These are phyloP conservation scores for Anarrhichthys ocellatus DNA, from an alignment of 2,113 vertebrate genomes.

Conservation along the genomic window DNA sequence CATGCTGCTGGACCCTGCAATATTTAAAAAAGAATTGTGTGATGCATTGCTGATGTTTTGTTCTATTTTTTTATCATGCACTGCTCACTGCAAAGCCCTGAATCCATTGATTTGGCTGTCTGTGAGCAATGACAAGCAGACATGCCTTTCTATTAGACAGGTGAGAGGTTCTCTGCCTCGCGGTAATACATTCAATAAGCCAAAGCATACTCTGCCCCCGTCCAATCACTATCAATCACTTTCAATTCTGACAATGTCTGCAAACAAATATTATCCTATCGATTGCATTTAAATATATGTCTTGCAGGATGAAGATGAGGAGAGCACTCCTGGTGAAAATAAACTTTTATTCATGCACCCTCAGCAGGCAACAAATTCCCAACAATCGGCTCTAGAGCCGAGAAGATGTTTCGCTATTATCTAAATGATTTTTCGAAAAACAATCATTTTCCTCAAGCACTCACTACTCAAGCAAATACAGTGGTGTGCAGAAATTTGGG, in stretches of 20 bases:
- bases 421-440: constrained; percentile 26
- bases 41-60: background rate
- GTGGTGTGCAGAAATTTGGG: background rate
- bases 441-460: constrained; percentile 40
- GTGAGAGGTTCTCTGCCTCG: constrained; percentile 20
- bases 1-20: background rate
- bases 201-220: background rate
- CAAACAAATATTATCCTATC: constrained; percentile 37
- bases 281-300: constrained; percentile 55
- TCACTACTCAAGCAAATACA: constrained; percentile 23
- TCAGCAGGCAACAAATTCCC: constrained; percentile 15
- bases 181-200: constrained; percentile 8
- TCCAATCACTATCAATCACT: constrained; percentile 43
- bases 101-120: background rate
- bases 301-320: constrained; percentile 35
- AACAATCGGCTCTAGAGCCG: constrained; percentile 27
- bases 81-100: background rate
- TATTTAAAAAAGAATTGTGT: background rate
- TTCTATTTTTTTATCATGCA: background rate
- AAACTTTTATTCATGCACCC: constrained; percentile 16
- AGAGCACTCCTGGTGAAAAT: background rate
- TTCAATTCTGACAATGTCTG: constrained; percentile 32
- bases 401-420: constrained; percentile 1
- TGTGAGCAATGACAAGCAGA: constrained; percentile 17
- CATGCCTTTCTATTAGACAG: constrained; percentile 2